Conservation (phyloP, 2,797 vertebrate genomes). For the Myioborus melanocephalus region DNA sequence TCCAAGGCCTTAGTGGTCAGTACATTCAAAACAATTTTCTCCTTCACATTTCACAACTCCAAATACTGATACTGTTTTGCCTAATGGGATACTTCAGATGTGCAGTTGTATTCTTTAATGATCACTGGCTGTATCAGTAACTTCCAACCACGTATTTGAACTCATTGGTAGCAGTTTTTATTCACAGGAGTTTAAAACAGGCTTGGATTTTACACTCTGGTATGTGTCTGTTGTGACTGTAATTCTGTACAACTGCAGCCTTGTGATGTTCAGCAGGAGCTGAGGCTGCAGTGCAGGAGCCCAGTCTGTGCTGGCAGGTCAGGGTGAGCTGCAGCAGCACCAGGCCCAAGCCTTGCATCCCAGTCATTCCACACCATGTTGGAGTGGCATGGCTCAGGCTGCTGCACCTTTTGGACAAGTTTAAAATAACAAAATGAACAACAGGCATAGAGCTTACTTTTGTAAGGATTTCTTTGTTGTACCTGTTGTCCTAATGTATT, state of each 20-base stretch:
- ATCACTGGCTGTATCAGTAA: background rate
- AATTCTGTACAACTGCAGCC: background rate
- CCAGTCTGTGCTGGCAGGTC: background rate
- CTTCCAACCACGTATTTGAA: background rate
- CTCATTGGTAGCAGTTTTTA: background rate
- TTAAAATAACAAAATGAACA: background rate
- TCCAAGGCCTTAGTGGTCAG: background rate
- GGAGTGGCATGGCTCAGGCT: background rate
- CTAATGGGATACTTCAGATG: background rate
- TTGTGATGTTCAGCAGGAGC: background rate
- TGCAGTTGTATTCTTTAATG: background rate
- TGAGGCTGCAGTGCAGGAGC: background rate
- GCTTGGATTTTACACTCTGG: background rate
- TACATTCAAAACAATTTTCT: background rate
- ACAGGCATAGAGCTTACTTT: background rate
- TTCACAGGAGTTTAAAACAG: background rate
- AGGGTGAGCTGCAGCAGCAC: background rate
- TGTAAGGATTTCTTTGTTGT: background rate
- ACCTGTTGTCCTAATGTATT: background rate
- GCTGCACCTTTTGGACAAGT: background rate
- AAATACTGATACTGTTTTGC: background rate
- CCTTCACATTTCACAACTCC: background rate
- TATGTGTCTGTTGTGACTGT: background rate
- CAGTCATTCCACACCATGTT: fast-evolving
- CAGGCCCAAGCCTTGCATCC: background rate